A percentile compares a stretch with the other conserved stretches of the same genome.
Evolutionary conservation across 2,888 invertebrate species (phyloP).

Genomic region (Tenthredo amoena): DNA sequence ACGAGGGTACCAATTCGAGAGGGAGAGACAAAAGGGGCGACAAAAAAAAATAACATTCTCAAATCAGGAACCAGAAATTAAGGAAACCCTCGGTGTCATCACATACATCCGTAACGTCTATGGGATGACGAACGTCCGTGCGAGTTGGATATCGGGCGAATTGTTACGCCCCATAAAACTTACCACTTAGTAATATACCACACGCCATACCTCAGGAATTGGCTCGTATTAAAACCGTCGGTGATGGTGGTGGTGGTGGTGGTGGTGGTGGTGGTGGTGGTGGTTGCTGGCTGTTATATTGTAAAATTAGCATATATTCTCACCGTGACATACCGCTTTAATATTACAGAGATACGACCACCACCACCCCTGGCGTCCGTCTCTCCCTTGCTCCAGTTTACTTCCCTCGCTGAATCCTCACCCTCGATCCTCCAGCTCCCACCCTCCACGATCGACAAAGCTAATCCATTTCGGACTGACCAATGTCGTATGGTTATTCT

Average conservation of each 20-base stretch:
- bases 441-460: neutral
- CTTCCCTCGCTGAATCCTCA: neutral
- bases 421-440: neutral
- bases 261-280: neutral
- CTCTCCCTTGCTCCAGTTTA: neutral
- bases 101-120: too few relatives aligned
- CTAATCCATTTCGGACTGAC: neutral
- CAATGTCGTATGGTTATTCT: neutral
- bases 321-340: conserved; percentile 23
- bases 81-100: neutral
- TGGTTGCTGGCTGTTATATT: neutral
- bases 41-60: neutral
- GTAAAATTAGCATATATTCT: conserved; percentile 22
- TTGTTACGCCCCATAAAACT: neutral
- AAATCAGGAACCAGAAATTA: neutral
- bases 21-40: neutral
- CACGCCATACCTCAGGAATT: neutral
- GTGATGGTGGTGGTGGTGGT: neutral
- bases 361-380: neutral
- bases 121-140: too few relatives aligned
- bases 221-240: neutral
- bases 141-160: neutral
- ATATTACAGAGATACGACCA: conserved; percentile 17
- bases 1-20: neutral
- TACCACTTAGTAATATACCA: neutral